phyloP scores from a whole-genome alignment of 2,888 invertebrate species.

The Brachyptera risi region DNA sequence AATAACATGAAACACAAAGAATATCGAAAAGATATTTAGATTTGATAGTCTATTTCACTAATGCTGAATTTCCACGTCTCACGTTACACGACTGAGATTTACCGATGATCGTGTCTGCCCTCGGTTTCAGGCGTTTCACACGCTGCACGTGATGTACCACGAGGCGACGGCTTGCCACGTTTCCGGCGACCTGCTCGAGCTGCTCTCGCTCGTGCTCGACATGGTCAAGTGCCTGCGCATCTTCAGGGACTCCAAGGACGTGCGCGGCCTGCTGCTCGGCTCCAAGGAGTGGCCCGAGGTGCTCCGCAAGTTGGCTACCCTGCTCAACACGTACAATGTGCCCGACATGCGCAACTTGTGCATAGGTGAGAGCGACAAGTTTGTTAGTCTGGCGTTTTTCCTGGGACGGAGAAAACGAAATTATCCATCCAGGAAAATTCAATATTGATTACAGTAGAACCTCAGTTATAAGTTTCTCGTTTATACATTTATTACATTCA shows the following conservation, averaged over 20 bases:
- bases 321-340: conserved; percentile 86
- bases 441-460: too few species aligned
- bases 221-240: conserved; percentile 67
- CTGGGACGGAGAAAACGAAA: too few species aligned
- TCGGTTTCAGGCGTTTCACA: conserved; percentile 71
- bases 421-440: too few species aligned
- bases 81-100: too few species aligned
- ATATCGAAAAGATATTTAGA: too few species aligned
- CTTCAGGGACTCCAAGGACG: conserved; percentile 48
- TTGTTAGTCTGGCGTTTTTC: too few species aligned
- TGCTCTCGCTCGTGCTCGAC: conserved; percentile 67
- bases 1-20: too few species aligned
- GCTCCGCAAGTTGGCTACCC: conserved; percentile 76
- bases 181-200: conserved; percentile 76
- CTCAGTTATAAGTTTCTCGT: too few species aligned
- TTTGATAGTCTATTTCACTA: too few species aligned
- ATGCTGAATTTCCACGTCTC: too few species aligned
- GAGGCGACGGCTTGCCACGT: conserved; percentile 89
- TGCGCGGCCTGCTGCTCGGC: conserved; percentile 59
- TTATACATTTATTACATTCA: too few species aligned
- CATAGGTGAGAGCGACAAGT: too few species aligned
- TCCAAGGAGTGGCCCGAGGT: conserved; percentile 88
- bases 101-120: neutral
- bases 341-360: conserved; percentile 76
- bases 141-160: conserved; percentile 89